Evolutionary conservation across 2,888 invertebrate species (phyloP).

Genomic region (Mylabris sibirica): DNA sequence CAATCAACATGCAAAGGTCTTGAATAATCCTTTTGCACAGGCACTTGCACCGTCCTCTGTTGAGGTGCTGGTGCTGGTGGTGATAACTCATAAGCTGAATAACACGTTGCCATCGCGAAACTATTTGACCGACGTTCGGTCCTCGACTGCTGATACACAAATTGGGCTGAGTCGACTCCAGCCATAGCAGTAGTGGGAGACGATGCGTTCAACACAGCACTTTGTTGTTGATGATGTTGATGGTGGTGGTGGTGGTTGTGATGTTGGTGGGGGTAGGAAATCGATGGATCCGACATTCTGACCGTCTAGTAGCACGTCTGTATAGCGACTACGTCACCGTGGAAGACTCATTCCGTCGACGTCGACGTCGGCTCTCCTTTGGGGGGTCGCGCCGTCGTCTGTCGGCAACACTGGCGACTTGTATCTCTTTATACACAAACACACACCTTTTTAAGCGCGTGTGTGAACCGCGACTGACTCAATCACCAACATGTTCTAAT

Average conservation of each 20-base stretch:
- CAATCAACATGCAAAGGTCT: slow-evolving; percentile 89
- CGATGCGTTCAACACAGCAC: slow-evolving; percentile 8
- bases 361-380: slow-evolving; percentile 7
- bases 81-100: slow-evolving; percentile 56
- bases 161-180: slow-evolving; percentile 6
- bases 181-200: slow-evolving; percentile 4
- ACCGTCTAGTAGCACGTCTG: slow-evolving; percentile 60
- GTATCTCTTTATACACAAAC: slow-evolving; percentile 16
- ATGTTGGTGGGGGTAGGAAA: slow-evolving; percentile 61
- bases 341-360: slow-evolving; percentile 35
- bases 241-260: slow-evolving; percentile 20
- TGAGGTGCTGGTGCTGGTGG: slow-evolving; percentile 46
- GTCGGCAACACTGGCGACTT: slow-evolving; percentile 33
- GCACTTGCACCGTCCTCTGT: slow-evolving; percentile 60
- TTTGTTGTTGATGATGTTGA: not conserved
- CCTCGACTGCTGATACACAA: slow-evolving; percentile 51
- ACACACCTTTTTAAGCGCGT: not conserved
- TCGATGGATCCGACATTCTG: slow-evolving; percentile 60
- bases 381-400: slow-evolving; percentile 18
- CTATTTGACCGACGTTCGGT: slow-evolving; percentile 53
- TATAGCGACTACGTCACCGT: slow-evolving; percentile 56
- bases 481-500: slow-evolving; percentile 59
- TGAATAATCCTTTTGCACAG: slow-evolving; percentile 79
- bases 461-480: slow-evolving; percentile 42
- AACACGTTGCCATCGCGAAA: slow-evolving; percentile 58